Evolutionary conservation across 1,140 invertebrate genomes (phyloP).

Genomic region (Caerostris extrusa): DNA sequence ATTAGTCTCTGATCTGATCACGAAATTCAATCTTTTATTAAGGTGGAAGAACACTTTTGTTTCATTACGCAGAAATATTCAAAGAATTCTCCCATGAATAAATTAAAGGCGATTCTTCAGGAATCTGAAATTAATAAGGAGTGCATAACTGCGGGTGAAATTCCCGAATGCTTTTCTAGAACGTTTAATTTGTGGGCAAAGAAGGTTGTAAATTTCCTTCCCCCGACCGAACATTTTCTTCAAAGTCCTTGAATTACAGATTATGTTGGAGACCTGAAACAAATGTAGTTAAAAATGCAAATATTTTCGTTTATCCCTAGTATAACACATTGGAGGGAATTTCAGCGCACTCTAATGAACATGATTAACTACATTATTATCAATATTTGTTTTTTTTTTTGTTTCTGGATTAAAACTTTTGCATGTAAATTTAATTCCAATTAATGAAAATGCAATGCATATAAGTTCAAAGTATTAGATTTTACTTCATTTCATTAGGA

Average conservation of each 20-base stretch:
- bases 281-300: conserved; percentile 44
- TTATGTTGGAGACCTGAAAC: not conserved
- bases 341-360: not conserved
- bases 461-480: too few species aligned
- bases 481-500: too few species aligned
- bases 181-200: conserved; percentile 20
- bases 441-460: too few species aligned
- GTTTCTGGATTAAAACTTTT: too few species aligned
- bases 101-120: conserved; percentile 44
- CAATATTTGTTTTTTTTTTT: too few species aligned
- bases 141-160: not conserved
- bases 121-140: conserved; percentile 29
- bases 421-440: too few species aligned
- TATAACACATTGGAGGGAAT: not conserved
- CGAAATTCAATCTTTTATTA: conserved; percentile 21
- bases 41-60: not conserved
- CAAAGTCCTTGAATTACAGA: not conserved
- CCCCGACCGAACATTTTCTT: not conserved
- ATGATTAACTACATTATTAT: not conserved
- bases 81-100: conserved; percentile 36
- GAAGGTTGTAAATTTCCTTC: conserved; percentile 17
- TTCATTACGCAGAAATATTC: conserved; percentile 20
- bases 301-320: not conserved
- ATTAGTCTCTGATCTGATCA: not conserved
- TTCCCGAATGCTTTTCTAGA: not conserved